A percentile compares a stretch with the other conserved stretches of the same genome.
Conservation (phyloP, 2,113 vertebrate species). For the Platycercus adscitus region DNA sequence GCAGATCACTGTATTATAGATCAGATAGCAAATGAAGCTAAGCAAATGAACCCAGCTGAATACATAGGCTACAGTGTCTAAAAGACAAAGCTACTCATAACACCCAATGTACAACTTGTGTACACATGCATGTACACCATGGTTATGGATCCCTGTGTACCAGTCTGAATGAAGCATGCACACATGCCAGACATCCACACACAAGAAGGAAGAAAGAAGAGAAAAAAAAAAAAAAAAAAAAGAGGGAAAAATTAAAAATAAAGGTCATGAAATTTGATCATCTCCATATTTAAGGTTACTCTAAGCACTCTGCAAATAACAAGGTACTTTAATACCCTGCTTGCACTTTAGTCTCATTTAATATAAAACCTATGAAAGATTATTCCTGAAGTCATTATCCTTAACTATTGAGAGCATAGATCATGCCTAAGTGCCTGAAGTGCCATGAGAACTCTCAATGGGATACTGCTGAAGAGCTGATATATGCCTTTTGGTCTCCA, state of each 20-base stretch:
- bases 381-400: constrained; percentile 79
- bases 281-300: constrained; percentile 80
- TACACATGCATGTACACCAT: neutral
- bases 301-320: constrained; percentile 81
- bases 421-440: constrained; percentile 77
- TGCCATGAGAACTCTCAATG: constrained; percentile 65
- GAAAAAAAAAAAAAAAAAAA: constrained; percentile 1
- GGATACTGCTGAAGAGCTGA: constrained; percentile 66
- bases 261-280: constrained; percentile 82
- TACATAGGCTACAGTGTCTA: neutral
- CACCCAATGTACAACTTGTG: neutral
- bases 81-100: neutral
- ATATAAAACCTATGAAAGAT: constrained; percentile 79
- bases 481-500: constrained; percentile 70
- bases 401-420: constrained; percentile 79
- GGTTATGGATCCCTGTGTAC: neutral
- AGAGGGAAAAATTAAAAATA: constrained; percentile 71
- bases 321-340: constrained; percentile 72
- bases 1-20: neutral
- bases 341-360: constrained; percentile 80
- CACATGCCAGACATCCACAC: constrained; percentile 35
- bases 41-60: neutral
- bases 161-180: neutral
- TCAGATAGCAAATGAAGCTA: neutral
- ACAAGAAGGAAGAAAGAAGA: neutral